These are phyloP conservation scores for Lasioglossum calceatum DNA, from an alignment of 2,888 invertebrate genomes.

Conservation along the genomic window DNA sequence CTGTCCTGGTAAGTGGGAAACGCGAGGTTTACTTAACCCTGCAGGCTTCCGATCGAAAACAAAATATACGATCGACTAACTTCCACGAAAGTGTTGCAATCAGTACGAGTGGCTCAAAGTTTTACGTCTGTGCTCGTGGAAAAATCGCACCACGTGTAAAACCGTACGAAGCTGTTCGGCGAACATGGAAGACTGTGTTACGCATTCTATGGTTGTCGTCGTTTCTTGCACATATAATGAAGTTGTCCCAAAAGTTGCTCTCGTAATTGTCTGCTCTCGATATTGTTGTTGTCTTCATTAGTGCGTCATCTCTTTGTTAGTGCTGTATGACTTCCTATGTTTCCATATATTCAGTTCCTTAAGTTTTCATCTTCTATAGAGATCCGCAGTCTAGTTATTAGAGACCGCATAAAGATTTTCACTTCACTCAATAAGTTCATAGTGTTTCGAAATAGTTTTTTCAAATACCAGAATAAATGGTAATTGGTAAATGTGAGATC, in stretches of 20 bases:
- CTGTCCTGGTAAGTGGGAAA: slow-evolving; percentile 66
- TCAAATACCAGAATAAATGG: neutral
- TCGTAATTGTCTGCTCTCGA: neutral
- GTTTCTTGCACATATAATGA: neutral
- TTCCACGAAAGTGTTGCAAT: slow-evolving; percentile 17
- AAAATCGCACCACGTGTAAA: neutral
- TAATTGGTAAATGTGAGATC: neutral
- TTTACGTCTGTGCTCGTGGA: neutral
- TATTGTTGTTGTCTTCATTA: neutral
- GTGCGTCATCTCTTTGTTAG: neutral
- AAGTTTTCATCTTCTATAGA: neutral
- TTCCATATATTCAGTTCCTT: neutral
- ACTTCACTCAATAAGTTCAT: neutral
- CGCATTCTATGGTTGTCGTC: neutral
- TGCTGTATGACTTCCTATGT: neutral
- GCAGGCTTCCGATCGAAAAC: slow-evolving; percentile 63
- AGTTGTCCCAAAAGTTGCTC: neutral
- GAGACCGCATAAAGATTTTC: neutral
- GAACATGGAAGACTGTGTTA: neutral
- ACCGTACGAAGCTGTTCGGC: neutral
- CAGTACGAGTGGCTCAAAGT: neutral
- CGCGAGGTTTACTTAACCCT: slow-evolving; percentile 76
- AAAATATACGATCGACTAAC: slow-evolving; percentile 27
- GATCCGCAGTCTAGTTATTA: neutral
- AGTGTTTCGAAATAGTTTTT: neutral